These are phyloP conservation scores for Gymnopithys bicolor DNA, from an alignment of 2,797 vertebrate species.

Conservation along the genomic window DNA sequence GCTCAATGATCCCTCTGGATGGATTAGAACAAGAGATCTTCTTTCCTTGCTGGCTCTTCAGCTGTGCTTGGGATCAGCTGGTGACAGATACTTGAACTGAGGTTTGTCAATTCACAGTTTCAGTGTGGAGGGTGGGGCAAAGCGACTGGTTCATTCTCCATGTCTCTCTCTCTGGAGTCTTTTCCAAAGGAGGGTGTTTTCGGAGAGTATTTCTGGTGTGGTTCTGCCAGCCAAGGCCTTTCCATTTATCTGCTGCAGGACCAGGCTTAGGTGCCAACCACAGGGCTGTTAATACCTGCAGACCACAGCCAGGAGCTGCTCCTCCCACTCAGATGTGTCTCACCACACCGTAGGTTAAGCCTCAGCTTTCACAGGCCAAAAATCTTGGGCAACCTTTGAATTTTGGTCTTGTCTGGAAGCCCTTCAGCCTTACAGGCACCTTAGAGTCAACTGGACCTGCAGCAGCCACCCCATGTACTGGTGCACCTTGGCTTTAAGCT, in stretches of 20 bases:
- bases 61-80: background rate
- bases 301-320: background rate
- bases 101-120: background rate
- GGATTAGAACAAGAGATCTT: background rate
- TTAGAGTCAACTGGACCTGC: background rate
- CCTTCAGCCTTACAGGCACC: background rate
- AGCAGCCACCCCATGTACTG: background rate
- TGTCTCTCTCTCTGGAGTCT: background rate
- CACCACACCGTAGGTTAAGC: background rate
- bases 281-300: background rate
- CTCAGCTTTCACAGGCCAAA: background rate
- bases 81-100: background rate
- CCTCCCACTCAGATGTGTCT: background rate
- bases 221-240: background rate
- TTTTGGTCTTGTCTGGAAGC: background rate
- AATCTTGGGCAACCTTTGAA: background rate
- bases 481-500: background rate
- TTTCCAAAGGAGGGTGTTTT: background rate
- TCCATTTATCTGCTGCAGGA: background rate
- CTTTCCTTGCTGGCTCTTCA: background rate
- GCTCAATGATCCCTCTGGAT: background rate
- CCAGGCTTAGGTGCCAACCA: background rate
- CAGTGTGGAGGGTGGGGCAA: background rate
- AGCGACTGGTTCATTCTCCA: rapidly evolving
- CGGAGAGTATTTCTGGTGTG: background rate